A percentile compares a stretch with the other conserved stretches of the same genome.
These are phyloP conservation scores for Sander lucioperca DNA, from an alignment of 2,113 vertebrate genomes.

Conservation along the genomic window DNA sequence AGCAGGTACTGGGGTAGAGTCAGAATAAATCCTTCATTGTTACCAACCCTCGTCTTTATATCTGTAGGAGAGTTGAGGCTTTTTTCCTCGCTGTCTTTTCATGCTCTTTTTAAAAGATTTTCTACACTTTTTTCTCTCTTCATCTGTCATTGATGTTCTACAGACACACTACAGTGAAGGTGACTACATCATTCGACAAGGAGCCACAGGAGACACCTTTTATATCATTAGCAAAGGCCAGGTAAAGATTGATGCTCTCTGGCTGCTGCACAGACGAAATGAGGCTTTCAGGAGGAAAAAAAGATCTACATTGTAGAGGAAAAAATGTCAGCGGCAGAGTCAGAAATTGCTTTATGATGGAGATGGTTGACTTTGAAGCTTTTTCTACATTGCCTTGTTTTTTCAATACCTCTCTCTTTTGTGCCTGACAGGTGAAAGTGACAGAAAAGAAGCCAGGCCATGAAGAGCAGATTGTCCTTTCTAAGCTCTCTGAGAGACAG, in stretches of 20 bases:
- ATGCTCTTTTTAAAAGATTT: neutral
- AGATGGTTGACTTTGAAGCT: slow-evolving; percentile 40
- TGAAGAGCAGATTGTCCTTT: slow-evolving; percentile 74
- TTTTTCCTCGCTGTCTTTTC: neutral
- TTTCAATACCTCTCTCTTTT: slow-evolving; percentile 33
- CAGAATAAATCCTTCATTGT: slow-evolving; percentile 10
- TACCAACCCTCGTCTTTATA: neutral
- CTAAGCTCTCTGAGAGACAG: slow-evolving; percentile 74
- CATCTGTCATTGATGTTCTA: slow-evolving; percentile 8
- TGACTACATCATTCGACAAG: slow-evolving; percentile 82
- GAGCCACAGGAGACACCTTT: slow-evolving; percentile 80
- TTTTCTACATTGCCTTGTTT: neutral
- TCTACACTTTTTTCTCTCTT: slow-evolving; percentile 8
- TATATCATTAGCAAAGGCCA: slow-evolving; percentile 85
- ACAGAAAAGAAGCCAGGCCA: slow-evolving; percentile 71
- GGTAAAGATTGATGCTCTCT: slow-evolving; percentile 71
- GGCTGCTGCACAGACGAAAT: slow-evolving; percentile 18
- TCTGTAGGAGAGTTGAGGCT: neutral
- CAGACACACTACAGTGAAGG: slow-evolving; percentile 81
- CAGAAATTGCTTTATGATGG: slow-evolving; percentile 30
- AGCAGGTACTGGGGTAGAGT: slow-evolving; percentile 3
- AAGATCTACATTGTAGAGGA: slow-evolving; percentile 32
- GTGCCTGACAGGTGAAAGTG: slow-evolving; percentile 78
- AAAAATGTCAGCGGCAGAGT: slow-evolving; percentile 37
- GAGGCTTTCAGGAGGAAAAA: slow-evolving; percentile 25